phyloP scores from a whole-genome alignment of 2,888 invertebrate species.

The Bellardia bayeri region DNA sequence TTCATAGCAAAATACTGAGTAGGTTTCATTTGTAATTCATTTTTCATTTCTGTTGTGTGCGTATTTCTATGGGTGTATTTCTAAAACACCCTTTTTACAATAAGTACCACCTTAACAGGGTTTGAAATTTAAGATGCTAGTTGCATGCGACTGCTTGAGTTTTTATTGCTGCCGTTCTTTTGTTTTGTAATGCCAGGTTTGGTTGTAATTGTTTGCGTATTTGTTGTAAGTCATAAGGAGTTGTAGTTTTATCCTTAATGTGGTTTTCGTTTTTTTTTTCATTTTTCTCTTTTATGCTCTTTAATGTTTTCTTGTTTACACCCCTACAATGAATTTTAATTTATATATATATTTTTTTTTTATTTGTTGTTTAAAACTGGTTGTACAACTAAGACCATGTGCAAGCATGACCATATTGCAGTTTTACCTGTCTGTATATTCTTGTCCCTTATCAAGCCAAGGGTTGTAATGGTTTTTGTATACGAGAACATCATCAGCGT shows the following conservation, averaged over 20 bases:
- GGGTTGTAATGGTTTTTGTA: conserved; percentile 1
- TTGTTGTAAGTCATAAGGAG: conserved; percentile 23
- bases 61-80: neutral
- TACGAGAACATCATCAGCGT: neutral
- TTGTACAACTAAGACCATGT: neutral
- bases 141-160: too few relatives aligned
- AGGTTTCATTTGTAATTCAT: too few relatives aligned
- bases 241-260: conserved; percentile 40
- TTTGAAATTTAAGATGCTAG: neutral
- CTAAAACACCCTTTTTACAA: neutral
- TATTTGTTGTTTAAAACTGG: conserved; percentile 28
- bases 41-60: too few relatives aligned
- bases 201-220: neutral
- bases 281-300: neutral
- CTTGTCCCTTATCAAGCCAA: neutral
- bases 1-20: too few relatives aligned
- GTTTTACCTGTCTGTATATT: neutral
- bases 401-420: conserved; percentile 32
- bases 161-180: neutral
- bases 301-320: conserved; percentile 55
- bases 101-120: neutral
- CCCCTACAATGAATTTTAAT: conserved; percentile 47
- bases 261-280: conserved; percentile 28
- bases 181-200: conserved; percentile 9
- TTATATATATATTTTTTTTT: neutral